Evolutionary conservation across 2,113 vertebrate genomes (phyloP), one percentile per base, ranked within the genome.

Genomic region (Craseonycteris thonglongyai): DNA sequence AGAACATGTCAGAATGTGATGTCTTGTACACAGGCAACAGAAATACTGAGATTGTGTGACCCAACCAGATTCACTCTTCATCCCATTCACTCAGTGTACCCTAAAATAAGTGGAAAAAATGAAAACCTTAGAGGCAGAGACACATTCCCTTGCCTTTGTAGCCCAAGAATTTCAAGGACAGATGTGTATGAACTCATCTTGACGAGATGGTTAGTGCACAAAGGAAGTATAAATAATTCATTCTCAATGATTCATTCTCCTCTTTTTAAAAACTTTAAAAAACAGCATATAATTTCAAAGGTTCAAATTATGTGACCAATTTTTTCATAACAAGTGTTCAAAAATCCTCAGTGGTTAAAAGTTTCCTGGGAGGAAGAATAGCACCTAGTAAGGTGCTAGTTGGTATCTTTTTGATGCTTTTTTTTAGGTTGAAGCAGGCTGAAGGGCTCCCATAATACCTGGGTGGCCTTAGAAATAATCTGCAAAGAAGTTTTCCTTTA

Each of bases 251-350:
- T 33, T 88, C 35, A 84, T 6, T 84, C 33, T 61, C 87, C 80
- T 91, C 65, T 15, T 40, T 35, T 95, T 21, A 21, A 51, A 84
- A 71, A 22, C 4, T 0, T 21, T 47, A 54, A 54, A 22, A 82
- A 91, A 51, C 21, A 90, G 28, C n/a, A 13, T 93, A 49, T 58
- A 85, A 95, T 95, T 79, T 94, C 61, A 86, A 92, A 93, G 15
- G 24, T 76, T 95, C 84, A 93, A 93, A 92, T 93, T 90, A 65
- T 75, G 28, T 81, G 71, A 92, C 49, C 71, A 51, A 28, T 78
- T 81, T 72, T 94, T 79, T 63, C 40, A 85, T 47, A 28, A 78
- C 18, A 75, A 47, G 18, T 87, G 16, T 88, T 94, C 87, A 92
- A 75, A n/a, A 91, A 91, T 42, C 24, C n/a, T 94, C 47, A 75